Percentiles rank a stretch among this genome's conserved stretches.
These are phyloP conservation scores for Australoheros facetus DNA, from an alignment of 2,797 vertebrate species.

Conservation along the genomic window DNA sequence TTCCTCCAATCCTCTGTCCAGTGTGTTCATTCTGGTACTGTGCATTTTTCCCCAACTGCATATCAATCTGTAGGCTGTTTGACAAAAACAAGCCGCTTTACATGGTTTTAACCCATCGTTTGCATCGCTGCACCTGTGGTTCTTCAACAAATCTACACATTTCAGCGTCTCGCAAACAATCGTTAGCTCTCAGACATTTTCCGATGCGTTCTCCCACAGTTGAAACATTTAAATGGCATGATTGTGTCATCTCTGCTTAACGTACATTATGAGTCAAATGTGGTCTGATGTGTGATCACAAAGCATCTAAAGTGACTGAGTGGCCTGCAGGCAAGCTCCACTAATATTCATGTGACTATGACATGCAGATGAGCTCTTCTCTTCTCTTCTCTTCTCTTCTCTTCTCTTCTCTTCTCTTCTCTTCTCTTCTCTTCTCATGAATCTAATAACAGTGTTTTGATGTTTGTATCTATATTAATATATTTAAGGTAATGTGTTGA, in stretches of 20 bases:
- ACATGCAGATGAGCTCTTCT: background rate
- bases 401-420: too few species aligned
- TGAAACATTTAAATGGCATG: background rate
- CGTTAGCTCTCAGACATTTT: background rate
- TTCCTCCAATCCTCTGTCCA: background rate
- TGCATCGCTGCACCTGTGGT: background rate
- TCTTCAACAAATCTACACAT: background rate
- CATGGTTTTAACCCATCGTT: too few species aligned
- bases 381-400: too few species aligned
- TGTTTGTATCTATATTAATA: background rate
- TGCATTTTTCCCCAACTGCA: background rate
- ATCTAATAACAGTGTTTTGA: background rate
- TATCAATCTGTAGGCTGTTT: too few species aligned
- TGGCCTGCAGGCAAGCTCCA: slow-evolving; percentile 34
- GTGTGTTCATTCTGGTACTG: background rate
- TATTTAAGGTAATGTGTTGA: background rate
- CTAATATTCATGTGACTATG: slow-evolving; percentile 60
- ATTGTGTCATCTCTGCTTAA: background rate
- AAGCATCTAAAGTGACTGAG: slow-evolving; percentile 39
- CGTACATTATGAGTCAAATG: slow-evolving; percentile 23
- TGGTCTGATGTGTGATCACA: slow-evolving; percentile 44
- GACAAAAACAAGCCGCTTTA: too few species aligned
- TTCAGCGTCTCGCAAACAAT: background rate
- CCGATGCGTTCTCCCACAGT: background rate
- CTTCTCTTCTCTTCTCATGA: too few species aligned